phyloP scores from a whole-genome alignment of 2,113 vertebrate species.

The Casuarius casuarius region DNA sequence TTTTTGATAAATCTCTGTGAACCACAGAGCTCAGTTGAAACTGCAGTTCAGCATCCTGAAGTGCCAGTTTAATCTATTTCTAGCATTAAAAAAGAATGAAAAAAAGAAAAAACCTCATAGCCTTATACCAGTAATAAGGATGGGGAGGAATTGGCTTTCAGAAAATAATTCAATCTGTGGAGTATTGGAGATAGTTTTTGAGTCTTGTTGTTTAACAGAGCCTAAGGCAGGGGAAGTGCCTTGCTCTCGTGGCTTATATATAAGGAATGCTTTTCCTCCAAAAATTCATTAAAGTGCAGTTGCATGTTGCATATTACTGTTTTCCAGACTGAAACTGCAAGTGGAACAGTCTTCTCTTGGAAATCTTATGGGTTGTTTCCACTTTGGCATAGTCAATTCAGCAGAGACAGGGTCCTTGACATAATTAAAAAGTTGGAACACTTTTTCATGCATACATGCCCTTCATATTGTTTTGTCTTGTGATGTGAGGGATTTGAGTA shows the following conservation, averaged over 20 bases:
- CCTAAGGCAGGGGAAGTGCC: neutral
- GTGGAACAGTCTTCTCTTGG: neutral
- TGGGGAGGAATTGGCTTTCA: neutral
- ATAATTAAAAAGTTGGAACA: neutral
- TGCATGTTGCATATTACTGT: neutral
- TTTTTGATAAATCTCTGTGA: constrained; percentile 52
- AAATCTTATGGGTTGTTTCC: neutral
- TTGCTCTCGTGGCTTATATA: neutral
- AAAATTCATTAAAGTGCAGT: neutral
- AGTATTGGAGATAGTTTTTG: neutral
- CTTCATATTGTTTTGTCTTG: neutral
- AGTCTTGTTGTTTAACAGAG: neutral
- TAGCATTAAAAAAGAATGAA: neutral
- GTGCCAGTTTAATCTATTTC: constrained; percentile 59
- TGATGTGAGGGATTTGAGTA: neutral
- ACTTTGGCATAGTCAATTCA: neutral
- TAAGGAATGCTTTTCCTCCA: neutral
- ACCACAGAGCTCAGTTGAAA: constrained; percentile 32
- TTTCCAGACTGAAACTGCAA: neutral
- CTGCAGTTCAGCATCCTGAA: constrained; percentile 56
- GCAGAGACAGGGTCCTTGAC: neutral
- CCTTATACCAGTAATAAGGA: neutral
- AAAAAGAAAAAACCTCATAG: neutral
- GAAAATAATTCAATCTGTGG: constrained; percentile 37
- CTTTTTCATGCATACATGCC: neutral